phyloP scores from a whole-genome alignment of 2,113 vertebrate species.

The Corythoichthys intestinalis region DNA sequence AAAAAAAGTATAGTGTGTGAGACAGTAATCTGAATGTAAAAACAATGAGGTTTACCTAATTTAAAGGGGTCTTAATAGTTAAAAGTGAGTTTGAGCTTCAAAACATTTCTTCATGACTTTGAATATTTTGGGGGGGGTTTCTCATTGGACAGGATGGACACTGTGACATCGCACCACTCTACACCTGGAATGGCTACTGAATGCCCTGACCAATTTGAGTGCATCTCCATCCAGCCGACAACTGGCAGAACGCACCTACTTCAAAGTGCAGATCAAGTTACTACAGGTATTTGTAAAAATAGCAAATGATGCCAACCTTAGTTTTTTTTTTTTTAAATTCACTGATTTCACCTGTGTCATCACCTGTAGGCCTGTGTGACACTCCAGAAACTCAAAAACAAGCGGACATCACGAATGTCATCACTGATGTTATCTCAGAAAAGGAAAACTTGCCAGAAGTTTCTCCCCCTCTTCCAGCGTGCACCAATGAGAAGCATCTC shows the following conservation, averaged over 20 bases:
- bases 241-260: constrained; percentile 9
- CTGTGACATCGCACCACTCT: neutral
- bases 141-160: constrained; percentile 47
- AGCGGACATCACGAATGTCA: neutral
- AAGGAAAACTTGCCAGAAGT: constrained; percentile 10
- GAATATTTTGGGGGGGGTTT: neutral
- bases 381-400: constrained; percentile 44
- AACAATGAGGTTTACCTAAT: neutral
- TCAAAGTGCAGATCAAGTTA: constrained; percentile 15
- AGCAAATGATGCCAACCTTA: neutral
- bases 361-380: constrained; percentile 26
- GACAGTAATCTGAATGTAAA: neutral
- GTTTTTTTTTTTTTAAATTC: neutral
- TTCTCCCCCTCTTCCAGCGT: constrained; percentile 26
- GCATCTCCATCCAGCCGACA: constrained; percentile 21
- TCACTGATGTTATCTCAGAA: constrained; percentile 6
- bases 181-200: neutral
- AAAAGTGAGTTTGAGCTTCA: neutral
- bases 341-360: neutral
- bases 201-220: constrained; percentile 19
- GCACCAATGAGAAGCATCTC: constrained; percentile 43
- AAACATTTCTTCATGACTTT: neutral
- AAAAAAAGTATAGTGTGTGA: too few relatives aligned
- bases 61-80: neutral
- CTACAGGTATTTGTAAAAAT: neutral